These are phyloP conservation scores for Phenganax stokvisi DNA, from an alignment of 92 coral and sea anemone species.

Conservation along the genomic window DNA sequence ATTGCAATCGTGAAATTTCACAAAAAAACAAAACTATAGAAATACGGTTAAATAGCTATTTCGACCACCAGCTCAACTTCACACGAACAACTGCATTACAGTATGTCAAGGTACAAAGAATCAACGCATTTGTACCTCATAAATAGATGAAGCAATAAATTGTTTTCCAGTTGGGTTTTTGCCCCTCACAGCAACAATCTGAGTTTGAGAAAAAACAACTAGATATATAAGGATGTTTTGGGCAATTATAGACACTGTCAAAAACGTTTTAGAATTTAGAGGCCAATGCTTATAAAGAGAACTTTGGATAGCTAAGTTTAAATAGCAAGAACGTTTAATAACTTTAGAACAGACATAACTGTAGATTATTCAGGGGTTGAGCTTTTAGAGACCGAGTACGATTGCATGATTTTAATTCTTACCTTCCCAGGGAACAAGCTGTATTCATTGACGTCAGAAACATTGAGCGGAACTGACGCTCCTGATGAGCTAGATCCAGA, in stretches of 20 bases:
- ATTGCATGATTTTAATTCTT: not conserved
- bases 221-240: not conserved
- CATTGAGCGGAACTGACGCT: conserved; percentile 63
- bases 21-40: no score
- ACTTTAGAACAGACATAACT: no score
- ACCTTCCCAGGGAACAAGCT: conserved; percentile 97
- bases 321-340: no score
- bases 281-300: no score
- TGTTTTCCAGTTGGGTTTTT: conserved; percentile 76
- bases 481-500: conserved; percentile 69
- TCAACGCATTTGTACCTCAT: conserved; percentile 43
- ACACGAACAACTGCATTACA: no score
- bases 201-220: not conserved
- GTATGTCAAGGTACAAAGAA: not conserved
- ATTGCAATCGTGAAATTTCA: no score
- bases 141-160: conserved; percentile 65
- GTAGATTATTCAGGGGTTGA: no score
- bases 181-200: conserved; percentile 86
- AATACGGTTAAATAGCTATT: not conserved
- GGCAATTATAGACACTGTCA: not conserved
- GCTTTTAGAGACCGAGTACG: no score
- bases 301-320: no score
- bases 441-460: conserved; percentile 73
- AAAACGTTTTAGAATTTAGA: not conserved
- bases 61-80: not conserved